These are phyloP conservation scores for Nothoprocta pentlandii DNA, from an alignment of 2,113 vertebrate genomes.

Conservation along the genomic window DNA sequence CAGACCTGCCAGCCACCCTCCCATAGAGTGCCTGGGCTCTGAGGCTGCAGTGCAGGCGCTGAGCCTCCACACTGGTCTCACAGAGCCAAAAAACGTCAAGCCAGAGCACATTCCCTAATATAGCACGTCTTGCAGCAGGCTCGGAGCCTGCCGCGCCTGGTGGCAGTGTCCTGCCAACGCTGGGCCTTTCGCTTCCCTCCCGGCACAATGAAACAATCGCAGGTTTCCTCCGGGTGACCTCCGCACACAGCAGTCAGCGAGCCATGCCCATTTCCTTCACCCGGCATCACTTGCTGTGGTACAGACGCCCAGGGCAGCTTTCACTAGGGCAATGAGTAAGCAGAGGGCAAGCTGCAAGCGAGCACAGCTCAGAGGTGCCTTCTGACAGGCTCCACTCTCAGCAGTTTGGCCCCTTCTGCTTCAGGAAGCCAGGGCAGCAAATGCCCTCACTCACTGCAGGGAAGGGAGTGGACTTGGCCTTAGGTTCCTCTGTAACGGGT, in stretches of 20 bases:
- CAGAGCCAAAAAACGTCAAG: background rate
- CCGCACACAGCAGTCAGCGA: background rate
- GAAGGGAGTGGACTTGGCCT: background rate
- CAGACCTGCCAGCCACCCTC: background rate
- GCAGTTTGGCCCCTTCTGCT: background rate
- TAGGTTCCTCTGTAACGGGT: background rate
- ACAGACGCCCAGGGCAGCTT: background rate
- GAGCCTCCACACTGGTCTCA: background rate
- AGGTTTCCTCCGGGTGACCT: background rate
- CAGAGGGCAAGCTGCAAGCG: background rate
- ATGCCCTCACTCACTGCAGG: background rate
- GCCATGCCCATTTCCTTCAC: background rate
- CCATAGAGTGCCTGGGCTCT: background rate
- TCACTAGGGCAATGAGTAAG: background rate
- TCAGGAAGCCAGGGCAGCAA: background rate
- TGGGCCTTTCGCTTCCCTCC: background rate
- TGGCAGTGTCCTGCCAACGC: background rate
- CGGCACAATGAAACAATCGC: background rate
- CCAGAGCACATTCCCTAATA: background rate
- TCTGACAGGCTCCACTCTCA: background rate
- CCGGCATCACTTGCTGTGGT: accelerated
- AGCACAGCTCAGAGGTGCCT: background rate
- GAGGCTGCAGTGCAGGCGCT: accelerated
- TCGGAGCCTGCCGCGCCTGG: background rate
- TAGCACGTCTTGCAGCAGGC: accelerated